Evolutionary conservation across 1,140 invertebrate genomes (phyloP), one percentile per base, ranked within the genome.

Genomic region (Eupristina koningsbergeri): DNA sequence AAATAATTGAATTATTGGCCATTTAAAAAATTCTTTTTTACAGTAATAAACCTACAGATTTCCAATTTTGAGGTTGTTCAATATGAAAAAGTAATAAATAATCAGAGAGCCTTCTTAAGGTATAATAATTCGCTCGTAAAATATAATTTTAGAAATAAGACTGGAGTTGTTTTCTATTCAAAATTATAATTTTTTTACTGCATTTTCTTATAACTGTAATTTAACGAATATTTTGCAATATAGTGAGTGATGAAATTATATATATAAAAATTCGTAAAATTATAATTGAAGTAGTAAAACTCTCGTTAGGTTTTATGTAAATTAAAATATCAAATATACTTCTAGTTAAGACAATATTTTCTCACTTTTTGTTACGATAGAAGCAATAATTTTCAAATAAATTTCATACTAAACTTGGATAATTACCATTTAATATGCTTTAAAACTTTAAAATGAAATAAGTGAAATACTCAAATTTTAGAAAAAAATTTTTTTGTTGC

Each of bases 261-360:
- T n/a, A n/a, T n/a, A n/a, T n/a, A 39, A 71, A 41, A 34, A n/a
- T 71, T 69, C 67, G 41, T 71, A 41, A 71, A 71, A 71, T 41
- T 71, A 41, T 41, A 71, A 71, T 71, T 36, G n/a, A 71, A 71
- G 26, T 8, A 13, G 0, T 41, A 41, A 71, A 41, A 26, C 41
- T 71, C 19, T 41, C 19, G 19, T 41, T 71, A 41, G 36, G 22
- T 41, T 0, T 5, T 1, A n/a, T n/a, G 17, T n/a, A 71, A 71
- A 41, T 67, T 34, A 67, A 67, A 67, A 39, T 36, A 67, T 31
- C 31, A 19, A 34, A 22, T 15, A 0, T 15, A 17, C 31, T 67
- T 36, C 64, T 39, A 36, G 31, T 17, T 3, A 17, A 36, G 64
- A 15, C 64, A 5, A 67, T 36, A 31, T 31, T 34, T 67, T 36